Evolutionary conservation across 2,888 invertebrate genomes (phyloP), one percentile per base, ranked within the genome.

Genomic region (Pachycephus smyrnensis): DNA sequence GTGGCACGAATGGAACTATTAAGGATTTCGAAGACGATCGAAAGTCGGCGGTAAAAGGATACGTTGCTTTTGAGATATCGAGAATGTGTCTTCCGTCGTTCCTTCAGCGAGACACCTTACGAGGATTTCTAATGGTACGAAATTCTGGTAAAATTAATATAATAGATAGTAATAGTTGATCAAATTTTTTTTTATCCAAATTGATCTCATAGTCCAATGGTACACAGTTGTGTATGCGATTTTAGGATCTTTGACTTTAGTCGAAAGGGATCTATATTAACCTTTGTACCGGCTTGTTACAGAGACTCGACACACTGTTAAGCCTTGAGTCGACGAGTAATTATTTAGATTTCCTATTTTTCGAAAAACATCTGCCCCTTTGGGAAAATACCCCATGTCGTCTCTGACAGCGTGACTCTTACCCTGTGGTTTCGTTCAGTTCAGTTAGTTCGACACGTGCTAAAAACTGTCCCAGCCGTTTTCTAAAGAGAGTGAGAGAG

Each of bases 391-490:
- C 71, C 71, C 71, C 71, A 55, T 55, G 23, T 55, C 23, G 55
- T 23, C 23, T 23, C 23, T 23, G 71, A 32, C 31, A 23, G 23
- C 31, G 31, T 71, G 32, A 71, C 71, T 71, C 30, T 71, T 33
- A 33, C 32, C 71, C 31, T 33, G 71, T 23, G 32, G 71, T 33
- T 71, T 71, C 33, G 71, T 71, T 33, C 9, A 12, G 32, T 71
- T 31, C 68, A 71, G 80, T 82, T 76, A 78, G 77, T 74, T 77
- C 73, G 75, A 80, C 80, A 80, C 78, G 79, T 81, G 82, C 79
- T 79, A 79, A 81, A 81, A 80, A 79, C 73, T 77, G 74, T 76
- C 78, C 73, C 79, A 77, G 36, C 71, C n/a, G 55, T 55, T 55
- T 55, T 55, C 55, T 55, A 71, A 12, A 15, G 40, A 55, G 73